Evolutionary conservation across 2,113 vertebrate genomes (phyloP), one percentile per base, ranked within the genome.

Genomic region (Bubo bubo): DNA sequence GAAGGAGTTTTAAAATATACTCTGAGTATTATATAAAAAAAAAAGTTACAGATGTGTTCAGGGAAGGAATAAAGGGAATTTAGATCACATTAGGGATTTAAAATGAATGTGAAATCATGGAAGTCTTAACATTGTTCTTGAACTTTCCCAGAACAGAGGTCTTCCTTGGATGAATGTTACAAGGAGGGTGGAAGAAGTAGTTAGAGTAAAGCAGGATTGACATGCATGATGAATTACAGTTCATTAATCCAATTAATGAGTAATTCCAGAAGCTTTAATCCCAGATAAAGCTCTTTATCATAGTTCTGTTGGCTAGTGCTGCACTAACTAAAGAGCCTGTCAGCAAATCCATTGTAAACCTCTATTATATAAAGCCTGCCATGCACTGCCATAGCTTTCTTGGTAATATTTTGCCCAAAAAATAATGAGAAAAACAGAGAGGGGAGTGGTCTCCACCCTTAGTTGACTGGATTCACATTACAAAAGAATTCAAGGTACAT

Each of bases 171-270:
- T 96, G 83, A 93, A 77, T 86, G 90, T 88, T 95, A 93, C 71
- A 81, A 92, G 88, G 77, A 94, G 62, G 74, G 80, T 19, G 23
- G 56, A 96, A 93, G 71, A 95, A 91, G 56, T 84, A 96, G 90
- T 82, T 87, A 62, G 67, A 94, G 83, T 94, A 95, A 74, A 94
- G 82, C 90, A 83, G 92, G 97, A 83, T 94, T 96, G 91, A 82
- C 58, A 62, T 91, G 74, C 77, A 86, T 95, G 94, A 97, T 97
- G 88, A 95, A 97, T 97, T 96, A 96, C 81, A 89, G 76, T 95
- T 98, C 97, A 97, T 98, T 98, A 98, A 98, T 97, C 92, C 97
- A 98, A 98, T 98, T 97, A 98, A 98, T 98, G 90, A 97, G 97
- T 98, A 98, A 97, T 97, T 98, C 95, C 95, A 95, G 86, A 96